These are phyloP conservation scores for Ashinkailepas kermadecensis DNA, from an alignment of 2,888 invertebrate species.

Conservation along the genomic window DNA sequence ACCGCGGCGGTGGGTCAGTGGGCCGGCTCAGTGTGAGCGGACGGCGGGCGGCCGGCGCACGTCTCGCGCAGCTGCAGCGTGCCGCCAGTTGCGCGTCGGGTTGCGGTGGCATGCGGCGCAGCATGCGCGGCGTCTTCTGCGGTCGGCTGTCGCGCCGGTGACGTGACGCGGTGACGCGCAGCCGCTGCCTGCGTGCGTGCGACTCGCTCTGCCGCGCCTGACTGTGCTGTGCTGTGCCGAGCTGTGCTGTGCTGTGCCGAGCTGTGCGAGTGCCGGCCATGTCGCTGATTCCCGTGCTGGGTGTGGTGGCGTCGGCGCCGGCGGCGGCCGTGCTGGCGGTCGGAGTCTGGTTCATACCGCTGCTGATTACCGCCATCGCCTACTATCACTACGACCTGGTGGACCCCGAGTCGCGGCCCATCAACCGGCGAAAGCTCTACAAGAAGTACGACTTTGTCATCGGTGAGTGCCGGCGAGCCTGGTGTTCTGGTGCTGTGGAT, in stretches of 20 bases:
- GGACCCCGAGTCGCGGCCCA: constrained; percentile 62
- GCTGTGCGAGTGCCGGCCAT: constrained; percentile 20
- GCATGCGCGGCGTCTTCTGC: background rate
- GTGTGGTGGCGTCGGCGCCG: constrained; percentile 48
- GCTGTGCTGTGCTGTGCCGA: background rate
- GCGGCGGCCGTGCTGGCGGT: constrained; percentile 61
- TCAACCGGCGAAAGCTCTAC: constrained; percentile 30
- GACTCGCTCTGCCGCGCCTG: background rate
- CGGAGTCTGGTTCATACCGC: constrained; percentile 73
- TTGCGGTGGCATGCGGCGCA: background rate
- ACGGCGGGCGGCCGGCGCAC: background rate
- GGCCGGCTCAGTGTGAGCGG: background rate
- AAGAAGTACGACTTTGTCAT: constrained; percentile 56
- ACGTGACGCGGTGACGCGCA: background rate
- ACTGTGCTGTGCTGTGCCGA: background rate
- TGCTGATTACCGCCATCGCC: constrained; percentile 73
- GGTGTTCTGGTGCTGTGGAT: too few species aligned
- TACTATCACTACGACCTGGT: constrained; percentile 78
- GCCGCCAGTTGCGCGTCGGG: background rate
- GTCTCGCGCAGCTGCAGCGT: background rate
- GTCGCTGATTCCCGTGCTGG: constrained; percentile 53
- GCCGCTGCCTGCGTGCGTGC: background rate
- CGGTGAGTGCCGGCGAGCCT: constrained; percentile 34
- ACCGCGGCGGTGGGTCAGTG: background rate
- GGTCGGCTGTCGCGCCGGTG: background rate